Percentiles rank a stretch among this genome's conserved stretches.
These are phyloP conservation scores for Lucifuga dentata DNA, from an alignment of 2,113 vertebrate species.

Conservation along the genomic window DNA sequence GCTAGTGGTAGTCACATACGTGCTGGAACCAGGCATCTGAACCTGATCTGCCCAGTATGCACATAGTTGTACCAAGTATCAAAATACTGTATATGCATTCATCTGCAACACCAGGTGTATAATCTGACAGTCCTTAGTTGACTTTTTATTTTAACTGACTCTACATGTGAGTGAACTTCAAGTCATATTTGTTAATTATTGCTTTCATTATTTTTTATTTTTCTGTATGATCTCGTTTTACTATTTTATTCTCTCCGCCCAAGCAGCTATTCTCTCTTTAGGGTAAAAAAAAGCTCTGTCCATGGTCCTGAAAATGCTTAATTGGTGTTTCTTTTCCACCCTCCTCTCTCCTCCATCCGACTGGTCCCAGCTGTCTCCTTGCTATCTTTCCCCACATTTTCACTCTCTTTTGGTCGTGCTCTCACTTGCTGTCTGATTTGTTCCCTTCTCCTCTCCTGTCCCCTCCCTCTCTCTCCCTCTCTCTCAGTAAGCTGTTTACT, in stretches of 20 bases:
- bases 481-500: conserved; percentile 43
- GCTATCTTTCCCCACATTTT: conserved; percentile 7
- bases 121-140: background rate
- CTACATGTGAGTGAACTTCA: background rate
- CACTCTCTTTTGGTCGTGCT: conserved; percentile 34
- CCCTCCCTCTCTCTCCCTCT: conserved; percentile 19
- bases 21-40: conserved; percentile 7
- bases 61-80: conserved; percentile 9
- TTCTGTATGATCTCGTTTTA: background rate
- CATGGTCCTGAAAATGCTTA: conserved; percentile 74
- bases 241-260: background rate
- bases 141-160: conserved; percentile 6
- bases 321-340: background rate
- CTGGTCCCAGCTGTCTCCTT: background rate
- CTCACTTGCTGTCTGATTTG: conserved; percentile 49
- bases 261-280: background rate
- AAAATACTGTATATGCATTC: background rate
- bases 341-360: conserved; percentile 1
- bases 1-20: background rate
- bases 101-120: conserved; percentile 10
- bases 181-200: background rate
- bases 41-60: background rate
- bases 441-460: conserved; percentile 35
- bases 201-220: background rate
- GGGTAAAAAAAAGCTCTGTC: conserved; percentile 53